Base-by-base conservation (phyloP, 2,113 vertebrate species). In the Alethe diademata region DNA sequence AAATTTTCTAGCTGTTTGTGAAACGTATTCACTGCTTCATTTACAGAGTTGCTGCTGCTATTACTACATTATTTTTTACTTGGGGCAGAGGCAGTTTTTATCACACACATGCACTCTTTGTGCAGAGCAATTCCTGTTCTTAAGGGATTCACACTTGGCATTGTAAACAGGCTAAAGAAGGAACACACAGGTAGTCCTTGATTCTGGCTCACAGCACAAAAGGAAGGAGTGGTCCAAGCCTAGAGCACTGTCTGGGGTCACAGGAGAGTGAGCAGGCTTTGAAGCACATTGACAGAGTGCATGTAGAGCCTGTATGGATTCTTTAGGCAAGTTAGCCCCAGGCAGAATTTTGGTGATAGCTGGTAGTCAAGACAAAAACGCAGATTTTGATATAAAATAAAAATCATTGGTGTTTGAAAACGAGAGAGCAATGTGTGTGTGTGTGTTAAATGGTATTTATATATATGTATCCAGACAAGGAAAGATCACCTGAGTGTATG, bases 261-360 rank as follows among this genome's bases (percentile, higher is more conserved):
- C 2, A 1, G 36, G 24, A 53, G 25, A 20, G 14, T 51, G 58
- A 28, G 35, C 56, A 31, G 60, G 36, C 56, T 76, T 82, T 62
- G 38, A 62, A 65, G 64, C 8, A 9, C 0, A 0, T 26, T 11
- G 33, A 12, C 25, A 18, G 14, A 64, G 31, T 1, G 0, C 24
- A 35, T 8, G 4, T 16, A 61, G 35, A 86, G 31, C 31, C 40
- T 51, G 17, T 10, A 16, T 38, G 12, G 70, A 25, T 57, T 78
- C 43, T 80, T 74, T 33, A 60, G 86, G 53, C 15, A 75, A 74
- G 76, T 54, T 25, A 58, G 26, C 28, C 42, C 57, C 56, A 3
- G 31, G 1, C 0, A 26, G 53, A 64, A 65, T 82, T 61, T 47
- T 36, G 29, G 48, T 45, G 33, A 36, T 24, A 81, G 48, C 35